A percentile compares a stretch with the other conserved stretches of the same genome.
Conservation (phyloP, 2,113 vertebrate species). For the Suricata suricatta region DNA sequence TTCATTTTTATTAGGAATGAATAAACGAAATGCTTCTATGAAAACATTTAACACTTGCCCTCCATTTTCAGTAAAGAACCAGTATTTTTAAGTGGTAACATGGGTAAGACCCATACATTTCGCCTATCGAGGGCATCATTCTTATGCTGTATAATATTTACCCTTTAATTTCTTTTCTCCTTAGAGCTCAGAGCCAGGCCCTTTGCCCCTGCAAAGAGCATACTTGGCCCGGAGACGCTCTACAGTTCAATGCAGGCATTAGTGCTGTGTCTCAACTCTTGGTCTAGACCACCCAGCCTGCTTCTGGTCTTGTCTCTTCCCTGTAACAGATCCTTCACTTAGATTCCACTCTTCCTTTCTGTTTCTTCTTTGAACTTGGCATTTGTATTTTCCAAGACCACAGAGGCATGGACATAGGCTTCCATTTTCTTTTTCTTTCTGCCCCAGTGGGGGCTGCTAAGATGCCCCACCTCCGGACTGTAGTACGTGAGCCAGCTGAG, state of each 20-base stretch:
- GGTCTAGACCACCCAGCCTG: neutral
- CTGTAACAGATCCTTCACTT: neutral
- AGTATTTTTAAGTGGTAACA: neutral
- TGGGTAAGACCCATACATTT: neutral
- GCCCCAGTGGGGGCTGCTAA: neutral
- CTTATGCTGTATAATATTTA: neutral
- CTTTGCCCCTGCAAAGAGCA: neutral
- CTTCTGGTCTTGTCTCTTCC: neutral
- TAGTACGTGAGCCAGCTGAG: neutral
- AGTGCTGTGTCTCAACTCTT: neutral
- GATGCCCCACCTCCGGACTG: no score
- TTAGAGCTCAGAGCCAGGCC: neutral
- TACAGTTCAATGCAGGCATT: rapidly evolving
- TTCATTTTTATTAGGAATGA: constrained; percentile 36
- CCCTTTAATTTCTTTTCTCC: neutral
- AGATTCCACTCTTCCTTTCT: neutral
- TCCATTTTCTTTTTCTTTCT: neutral
- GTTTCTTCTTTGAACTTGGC: neutral
- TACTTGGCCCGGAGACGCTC: neutral
- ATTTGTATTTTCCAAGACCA: neutral
- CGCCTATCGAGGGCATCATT: neutral
- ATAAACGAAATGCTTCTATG: neutral
- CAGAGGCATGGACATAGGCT: neutral
- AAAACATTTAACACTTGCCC: neutral
- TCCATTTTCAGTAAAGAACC: neutral